Evolutionary conservation across 2,888 invertebrate genomes (phyloP).

Genomic region (Alitta virens): DNA sequence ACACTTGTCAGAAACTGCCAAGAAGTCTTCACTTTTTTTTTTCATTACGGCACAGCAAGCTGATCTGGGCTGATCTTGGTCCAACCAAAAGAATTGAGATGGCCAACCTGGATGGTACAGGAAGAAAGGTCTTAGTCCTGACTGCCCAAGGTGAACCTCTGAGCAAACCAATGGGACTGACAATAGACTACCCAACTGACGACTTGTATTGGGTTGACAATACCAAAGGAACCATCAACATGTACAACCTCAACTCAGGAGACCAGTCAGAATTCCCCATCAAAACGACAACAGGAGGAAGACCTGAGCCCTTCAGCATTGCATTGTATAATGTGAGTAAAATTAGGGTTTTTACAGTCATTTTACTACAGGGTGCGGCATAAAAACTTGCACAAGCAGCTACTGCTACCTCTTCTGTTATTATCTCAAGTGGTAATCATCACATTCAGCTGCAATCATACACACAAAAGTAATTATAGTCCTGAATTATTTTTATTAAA

Average conservation of each 20-base stretch:
- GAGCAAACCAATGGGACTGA: conserved; percentile 19
- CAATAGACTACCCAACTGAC: conserved; percentile 21
- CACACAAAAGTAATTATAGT: no score
- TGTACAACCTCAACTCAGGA: conserved; percentile 3
- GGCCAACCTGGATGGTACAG: conserved; percentile 17
- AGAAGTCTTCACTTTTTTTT: no score
- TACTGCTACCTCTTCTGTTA: no score
- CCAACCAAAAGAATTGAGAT: conserved; percentile 22
- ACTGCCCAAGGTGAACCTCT: conserved; percentile 11
- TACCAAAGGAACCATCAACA: conserved; percentile 12
- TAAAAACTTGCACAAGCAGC: no score
- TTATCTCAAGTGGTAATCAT: no score
- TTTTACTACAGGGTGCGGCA: no score
- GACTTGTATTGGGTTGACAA: conserved; percentile 25
- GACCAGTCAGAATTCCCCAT: background rate
- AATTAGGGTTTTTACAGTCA: no score
- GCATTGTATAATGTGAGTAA: conserved; percentile 19
- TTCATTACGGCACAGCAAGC: conserved; percentile 15
- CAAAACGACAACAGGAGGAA: background rate
- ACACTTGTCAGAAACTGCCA: no score
- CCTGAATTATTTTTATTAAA: no score
- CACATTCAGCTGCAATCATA: no score
- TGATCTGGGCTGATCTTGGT: conserved; percentile 26
- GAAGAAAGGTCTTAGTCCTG: conserved; percentile 9
- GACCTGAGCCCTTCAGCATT: conserved; percentile 13